Evolutionary conservation across 2,113 vertebrate genomes (phyloP), one percentile per base, ranked within the genome.

Genomic region (Ondatra zibethicus): DNA sequence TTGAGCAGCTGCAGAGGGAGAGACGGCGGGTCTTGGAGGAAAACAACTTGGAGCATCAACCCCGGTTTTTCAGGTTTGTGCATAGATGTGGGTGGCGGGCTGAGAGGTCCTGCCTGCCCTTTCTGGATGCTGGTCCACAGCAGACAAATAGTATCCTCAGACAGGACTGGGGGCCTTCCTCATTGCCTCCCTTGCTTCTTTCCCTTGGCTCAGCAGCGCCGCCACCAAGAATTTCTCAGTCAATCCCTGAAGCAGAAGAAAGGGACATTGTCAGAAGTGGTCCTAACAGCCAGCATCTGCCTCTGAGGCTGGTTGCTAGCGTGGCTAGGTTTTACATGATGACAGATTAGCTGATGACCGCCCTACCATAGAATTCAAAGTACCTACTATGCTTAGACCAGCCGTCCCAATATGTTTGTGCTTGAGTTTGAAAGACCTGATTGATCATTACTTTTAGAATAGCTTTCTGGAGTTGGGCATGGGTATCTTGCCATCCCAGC

Each of bases 1-100:
- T 99, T 0, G 99, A 99, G 96, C 99, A 99, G 97, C 99, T 99
- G 19, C 99, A 99, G 98, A 99, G 99, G 97, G 99, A 99, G 50
- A 98, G 99, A 94, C 98, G 99, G 81, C 98, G 98, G 95, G 98
- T 99, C 98, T 98, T 99, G 63, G 99, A 99, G 95, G 99, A 99
- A 96, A 99, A 98, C 95, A 98, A 98, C 17, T 55, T 98, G 95
- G 98, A 99, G 27, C 99, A 99, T 97, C 99, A 99, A 93, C 99
- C 99, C 13, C 98, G 99, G 91, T 99, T 99, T 98, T 99, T 99
- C 99, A 99, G 99, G 99, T 99, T 94, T 5, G 96, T 10, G 33
- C 0, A 6, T 0, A 0, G 39, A 2, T 33, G 31, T 7, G 0
- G 5, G 5, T 27, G 82, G 7, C 0, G 25, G 27, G 36, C 4